Percentiles rank a stretch among this genome's conserved stretches.
phyloP scores from a whole-genome alignment of 1,140 invertebrate genomes.

The Diorhabda elongata region DNA sequence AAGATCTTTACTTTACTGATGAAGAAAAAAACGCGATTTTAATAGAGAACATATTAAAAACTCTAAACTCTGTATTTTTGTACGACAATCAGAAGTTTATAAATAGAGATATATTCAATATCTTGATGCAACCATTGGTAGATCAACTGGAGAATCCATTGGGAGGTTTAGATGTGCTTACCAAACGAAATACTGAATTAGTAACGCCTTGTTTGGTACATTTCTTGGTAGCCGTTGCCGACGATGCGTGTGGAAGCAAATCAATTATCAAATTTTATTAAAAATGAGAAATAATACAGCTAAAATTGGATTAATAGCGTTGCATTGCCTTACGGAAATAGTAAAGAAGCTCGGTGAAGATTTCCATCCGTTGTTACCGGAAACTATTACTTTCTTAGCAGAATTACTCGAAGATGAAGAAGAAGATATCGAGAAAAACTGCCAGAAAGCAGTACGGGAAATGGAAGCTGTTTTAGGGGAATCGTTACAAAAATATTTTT shows the following conservation, averaged over 20 bases:
- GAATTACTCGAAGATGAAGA: constrained; percentile 83
- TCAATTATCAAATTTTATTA: constrained; percentile 84
- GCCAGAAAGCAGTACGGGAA: constrained; percentile 69
- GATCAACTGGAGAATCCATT: constrained; percentile 83
- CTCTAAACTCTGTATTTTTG: constrained; percentile 67
- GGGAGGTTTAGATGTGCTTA: constrained; percentile 57
- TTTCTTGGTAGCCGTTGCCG: constrained; percentile 73
- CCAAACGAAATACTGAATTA: constrained; percentile 57
- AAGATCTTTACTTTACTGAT: constrained; percentile 51
- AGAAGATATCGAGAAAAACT: constrained; percentile 67
- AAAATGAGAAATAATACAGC: constrained; percentile 76
- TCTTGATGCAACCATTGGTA: constrained; percentile 78
- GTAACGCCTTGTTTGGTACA: constrained; percentile 76
- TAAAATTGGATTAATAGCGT: constrained; percentile 56
- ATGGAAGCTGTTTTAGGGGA: constrained; percentile 79
- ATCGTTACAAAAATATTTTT: constrained; percentile 80
- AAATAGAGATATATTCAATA: constrained; percentile 78
- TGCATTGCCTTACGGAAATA: constrained; percentile 65
- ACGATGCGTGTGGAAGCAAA: constrained; percentile 84
- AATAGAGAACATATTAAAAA: constrained; percentile 66
- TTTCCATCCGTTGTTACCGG: constrained; percentile 73
- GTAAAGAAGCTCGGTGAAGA: constrained; percentile 75
- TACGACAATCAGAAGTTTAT: constrained; percentile 80
- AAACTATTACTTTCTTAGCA: constrained; percentile 78
- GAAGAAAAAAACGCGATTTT: constrained; percentile 56